phyloP scores from a whole-genome alignment of 2,797 vertebrate species.

The Allobates femoralis region DNA sequence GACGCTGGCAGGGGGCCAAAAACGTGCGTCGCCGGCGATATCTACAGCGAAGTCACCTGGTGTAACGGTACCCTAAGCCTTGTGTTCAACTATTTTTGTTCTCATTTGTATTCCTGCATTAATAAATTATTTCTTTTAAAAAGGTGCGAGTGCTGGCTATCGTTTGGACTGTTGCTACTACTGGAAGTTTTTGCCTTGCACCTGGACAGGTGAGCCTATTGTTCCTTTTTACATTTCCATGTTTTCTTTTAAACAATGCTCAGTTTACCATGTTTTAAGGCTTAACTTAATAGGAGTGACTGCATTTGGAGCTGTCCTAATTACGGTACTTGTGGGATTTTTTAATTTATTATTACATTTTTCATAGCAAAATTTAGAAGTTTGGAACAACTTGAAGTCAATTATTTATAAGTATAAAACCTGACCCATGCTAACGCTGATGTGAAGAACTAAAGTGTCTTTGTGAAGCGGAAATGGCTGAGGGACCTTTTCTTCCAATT shows the following conservation, averaged over 20 bases:
- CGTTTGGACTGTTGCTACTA: too few species aligned
- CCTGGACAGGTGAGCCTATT: too few species aligned
- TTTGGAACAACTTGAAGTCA: not conserved
- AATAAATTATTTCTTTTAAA: too few species aligned
- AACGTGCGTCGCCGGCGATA: too few species aligned
- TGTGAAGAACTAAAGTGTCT: not conserved
- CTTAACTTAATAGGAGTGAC: slow-evolving; percentile 1
- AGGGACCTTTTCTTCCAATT: not conserved
- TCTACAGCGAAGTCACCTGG: too few species aligned
- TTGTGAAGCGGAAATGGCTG: not conserved
- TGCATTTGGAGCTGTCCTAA: not conserved
- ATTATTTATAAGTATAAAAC: slow-evolving; percentile 16
- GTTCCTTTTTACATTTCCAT: not conserved
- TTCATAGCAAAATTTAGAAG: not conserved
- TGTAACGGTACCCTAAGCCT: too few species aligned
- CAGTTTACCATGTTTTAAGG: not conserved
- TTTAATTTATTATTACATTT: not conserved
- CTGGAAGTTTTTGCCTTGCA: too few species aligned
- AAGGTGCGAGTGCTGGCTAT: too few species aligned
- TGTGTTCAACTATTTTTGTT: too few species aligned
- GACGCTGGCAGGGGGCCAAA: too few species aligned
- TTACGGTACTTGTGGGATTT: slow-evolving; percentile 24
- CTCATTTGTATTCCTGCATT: too few species aligned
- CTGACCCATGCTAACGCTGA: not conserved
- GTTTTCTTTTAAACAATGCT: not conserved